These are phyloP conservation scores for Meteorus cinctellus DNA, from an alignment of 2,888 invertebrate species.

Conservation along the genomic window DNA sequence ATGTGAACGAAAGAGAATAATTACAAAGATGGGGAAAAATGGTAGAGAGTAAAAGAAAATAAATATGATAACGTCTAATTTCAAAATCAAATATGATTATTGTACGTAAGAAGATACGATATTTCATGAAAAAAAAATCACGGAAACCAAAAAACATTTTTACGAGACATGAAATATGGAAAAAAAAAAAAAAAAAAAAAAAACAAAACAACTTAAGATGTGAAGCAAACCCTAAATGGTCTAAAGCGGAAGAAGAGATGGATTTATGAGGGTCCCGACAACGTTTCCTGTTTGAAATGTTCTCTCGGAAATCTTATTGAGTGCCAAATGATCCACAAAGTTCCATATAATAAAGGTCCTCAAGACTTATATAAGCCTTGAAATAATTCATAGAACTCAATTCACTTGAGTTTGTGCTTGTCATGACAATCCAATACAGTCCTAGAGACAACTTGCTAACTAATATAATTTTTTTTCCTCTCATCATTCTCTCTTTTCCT, in stretches of 20 bases:
- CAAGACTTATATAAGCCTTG: conserved; percentile 11
- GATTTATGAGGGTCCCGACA: conserved; percentile 24
- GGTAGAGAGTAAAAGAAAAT: background rate
- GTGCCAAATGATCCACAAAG: conserved; percentile 35
- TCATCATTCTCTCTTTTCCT: background rate
- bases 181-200: background rate
- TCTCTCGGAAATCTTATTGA: conserved; percentile 29
- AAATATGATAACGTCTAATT: conserved; percentile 12
- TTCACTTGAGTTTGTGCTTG: background rate
- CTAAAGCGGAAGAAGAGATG: conserved; percentile 18
- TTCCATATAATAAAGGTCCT: background rate
- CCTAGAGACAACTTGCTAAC: background rate
- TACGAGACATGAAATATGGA: background rate
- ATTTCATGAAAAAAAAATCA: background rate
- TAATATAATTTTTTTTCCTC: background rate
- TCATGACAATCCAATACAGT: conserved; percentile 9
- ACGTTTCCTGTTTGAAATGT: conserved; percentile 20
- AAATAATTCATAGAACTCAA: conserved; percentile 25
- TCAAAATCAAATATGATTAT: background rate
- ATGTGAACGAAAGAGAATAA: background rate
- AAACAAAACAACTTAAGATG: conserved; percentile 9
- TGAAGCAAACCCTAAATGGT: background rate
- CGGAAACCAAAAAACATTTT: background rate
- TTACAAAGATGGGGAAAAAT: background rate
- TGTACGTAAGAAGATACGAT: background rate